A percentile compares a stretch with the other conserved stretches of the same genome.
Evolutionary conservation across 2,113 vertebrate genomes (phyloP).

Genomic region (Hassar affinis): DNA sequence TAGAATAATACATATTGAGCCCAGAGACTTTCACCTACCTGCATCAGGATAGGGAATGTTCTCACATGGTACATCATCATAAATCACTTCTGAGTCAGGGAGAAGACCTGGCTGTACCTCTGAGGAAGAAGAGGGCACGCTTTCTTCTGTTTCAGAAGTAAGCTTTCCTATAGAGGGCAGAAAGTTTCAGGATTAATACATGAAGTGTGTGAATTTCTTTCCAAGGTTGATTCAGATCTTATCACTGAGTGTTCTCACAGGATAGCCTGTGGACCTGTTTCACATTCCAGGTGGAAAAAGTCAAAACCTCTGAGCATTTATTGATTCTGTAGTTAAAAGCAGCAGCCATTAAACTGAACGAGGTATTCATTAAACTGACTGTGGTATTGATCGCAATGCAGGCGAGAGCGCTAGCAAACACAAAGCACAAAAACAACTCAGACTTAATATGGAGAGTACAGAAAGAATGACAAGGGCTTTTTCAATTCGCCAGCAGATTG

Average conservation of each 20-base stretch:
- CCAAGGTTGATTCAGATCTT: background rate
- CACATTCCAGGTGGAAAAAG: background rate
- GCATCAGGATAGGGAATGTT: constrained; percentile 58
- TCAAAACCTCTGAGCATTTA: background rate
- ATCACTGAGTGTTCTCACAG: background rate
- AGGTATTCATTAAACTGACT: constrained; percentile 19
- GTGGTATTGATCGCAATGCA: background rate
- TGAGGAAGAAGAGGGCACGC: constrained; percentile 7
- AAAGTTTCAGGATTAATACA: background rate
- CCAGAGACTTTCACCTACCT: constrained; percentile 63
- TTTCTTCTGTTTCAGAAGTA: background rate
- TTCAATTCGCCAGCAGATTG: constrained; percentile 8
- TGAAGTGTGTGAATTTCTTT: background rate
- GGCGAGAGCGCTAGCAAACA: background rate
- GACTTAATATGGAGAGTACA: background rate
- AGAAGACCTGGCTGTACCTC: constrained; percentile 7
- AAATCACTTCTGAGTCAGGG: constrained; percentile 73
- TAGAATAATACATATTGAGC: background rate
- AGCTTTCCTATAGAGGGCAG: constrained; percentile 38
- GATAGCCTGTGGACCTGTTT: background rate
- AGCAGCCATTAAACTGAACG: constrained; percentile 9
- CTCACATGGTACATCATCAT: constrained; percentile 82
- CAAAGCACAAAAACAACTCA: background rate
- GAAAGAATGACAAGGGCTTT: background rate
- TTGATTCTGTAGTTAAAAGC: constrained; percentile 20